A percentile compares a stretch with the other conserved stretches of the same genome.
These are phyloP conservation scores for Ypsolopha scabrella DNA, from an alignment of 2,888 invertebrate genomes.

Conservation along the genomic window DNA sequence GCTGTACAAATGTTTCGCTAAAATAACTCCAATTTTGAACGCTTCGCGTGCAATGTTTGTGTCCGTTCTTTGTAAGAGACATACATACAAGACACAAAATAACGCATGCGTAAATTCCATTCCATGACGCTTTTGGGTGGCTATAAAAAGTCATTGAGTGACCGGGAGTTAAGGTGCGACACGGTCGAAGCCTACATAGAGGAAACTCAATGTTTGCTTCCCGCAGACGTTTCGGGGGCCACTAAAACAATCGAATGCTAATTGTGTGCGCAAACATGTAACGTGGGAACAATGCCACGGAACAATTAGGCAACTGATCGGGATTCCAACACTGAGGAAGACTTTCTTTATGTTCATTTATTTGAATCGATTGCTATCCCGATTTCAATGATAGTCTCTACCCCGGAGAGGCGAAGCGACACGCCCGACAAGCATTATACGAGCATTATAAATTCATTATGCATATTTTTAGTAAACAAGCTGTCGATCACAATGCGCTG, in stretches of 20 bases:
- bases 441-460: slow-evolving; percentile 67
- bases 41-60: slow-evolving; percentile 4
- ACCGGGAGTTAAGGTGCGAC: slow-evolving; percentile 1
- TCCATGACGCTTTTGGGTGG: slow-evolving; percentile 1
- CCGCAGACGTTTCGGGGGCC: slow-evolving; percentile 56
- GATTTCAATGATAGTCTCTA: slow-evolving; percentile 14
- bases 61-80: slow-evolving; percentile 2
- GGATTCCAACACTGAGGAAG: not conserved
- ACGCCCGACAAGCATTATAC: slow-evolving; percentile 29
- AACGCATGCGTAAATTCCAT: slow-evolving; percentile 20
- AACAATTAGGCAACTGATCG: slow-evolving; percentile 39
- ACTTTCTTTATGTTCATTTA: not conserved
- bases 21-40: slow-evolving; percentile 15
- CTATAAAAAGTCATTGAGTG: slow-evolving; percentile 3
- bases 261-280: slow-evolving; percentile 63
- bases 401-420: slow-evolving; percentile 33
- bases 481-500: slow-evolving; percentile 66
- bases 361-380: not conserved
- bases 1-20: slow-evolving; percentile 11
- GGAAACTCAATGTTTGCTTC: slow-evolving; percentile 56
- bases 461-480: slow-evolving; percentile 71
- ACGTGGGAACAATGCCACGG: slow-evolving; percentile 63
- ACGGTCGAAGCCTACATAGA: slow-evolving; percentile 9
- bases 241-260: slow-evolving; percentile 70
- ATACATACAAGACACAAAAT: slow-evolving; percentile 1